Evolutionary conservation across 92 coral and sea anemone species (phyloP).

Genomic region (Chrysogorgia sp.): DNA sequence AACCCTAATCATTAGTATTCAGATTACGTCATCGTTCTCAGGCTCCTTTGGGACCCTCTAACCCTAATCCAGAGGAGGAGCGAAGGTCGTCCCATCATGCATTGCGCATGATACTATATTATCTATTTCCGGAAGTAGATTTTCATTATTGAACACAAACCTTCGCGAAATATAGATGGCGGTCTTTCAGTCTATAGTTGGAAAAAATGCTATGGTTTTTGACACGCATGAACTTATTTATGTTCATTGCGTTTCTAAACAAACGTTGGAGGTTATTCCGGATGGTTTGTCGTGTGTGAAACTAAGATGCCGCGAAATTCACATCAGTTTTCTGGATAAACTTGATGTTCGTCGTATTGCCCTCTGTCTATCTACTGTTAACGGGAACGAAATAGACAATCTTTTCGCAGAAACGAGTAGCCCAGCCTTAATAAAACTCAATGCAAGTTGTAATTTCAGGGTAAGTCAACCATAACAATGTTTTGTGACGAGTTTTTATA

Average conservation of each 20-base stretch:
- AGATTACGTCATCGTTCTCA: too few species aligned
- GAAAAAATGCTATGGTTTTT: background rate
- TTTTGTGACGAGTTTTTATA: background rate
- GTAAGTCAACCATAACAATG: slow-evolving; percentile 31
- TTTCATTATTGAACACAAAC: too few species aligned
- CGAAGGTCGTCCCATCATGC: too few species aligned
- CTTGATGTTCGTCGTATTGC: slow-evolving; percentile 41
- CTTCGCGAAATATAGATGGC: too few species aligned
- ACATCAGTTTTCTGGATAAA: slow-evolving; percentile 47
- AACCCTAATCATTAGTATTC: too few species aligned
- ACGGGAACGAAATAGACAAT: slow-evolving; percentile 28
- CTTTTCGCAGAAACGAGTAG: slow-evolving; percentile 16
- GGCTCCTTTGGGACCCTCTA: too few species aligned
- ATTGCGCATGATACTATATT: too few species aligned
- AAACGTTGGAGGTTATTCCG: background rate
- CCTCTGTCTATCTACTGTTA: slow-evolving; percentile 28
- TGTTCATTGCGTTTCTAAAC: slow-evolving; percentile 55
- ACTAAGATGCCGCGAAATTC: slow-evolving; percentile 55
- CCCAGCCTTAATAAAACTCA: slow-evolving; percentile 48
- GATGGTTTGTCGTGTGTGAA: slow-evolving; percentile 34
- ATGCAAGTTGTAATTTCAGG: slow-evolving; percentile 52
- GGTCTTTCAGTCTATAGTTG: background rate
- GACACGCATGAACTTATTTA: slow-evolving; percentile 6
- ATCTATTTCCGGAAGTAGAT: too few species aligned
- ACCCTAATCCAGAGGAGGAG: too few species aligned